Conservation (phyloP, 2,888 invertebrate genomes). For the Pemphredon lugubris region DNA sequence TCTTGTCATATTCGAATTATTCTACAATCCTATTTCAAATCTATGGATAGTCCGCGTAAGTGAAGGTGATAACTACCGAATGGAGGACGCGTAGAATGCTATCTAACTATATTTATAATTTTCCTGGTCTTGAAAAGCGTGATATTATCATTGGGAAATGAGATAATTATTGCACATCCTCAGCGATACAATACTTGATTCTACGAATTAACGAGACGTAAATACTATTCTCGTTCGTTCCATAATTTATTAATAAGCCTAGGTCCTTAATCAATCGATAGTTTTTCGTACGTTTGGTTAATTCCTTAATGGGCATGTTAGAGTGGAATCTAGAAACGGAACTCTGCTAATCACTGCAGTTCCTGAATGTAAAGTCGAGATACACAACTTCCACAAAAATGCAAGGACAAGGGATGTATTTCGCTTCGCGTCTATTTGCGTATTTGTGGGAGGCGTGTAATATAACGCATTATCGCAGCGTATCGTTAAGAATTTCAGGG, state of each 20-base stretch:
- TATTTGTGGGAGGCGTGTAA: neutral
- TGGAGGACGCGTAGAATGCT: neutral
- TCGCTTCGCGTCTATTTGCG: neutral
- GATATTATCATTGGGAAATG: neutral
- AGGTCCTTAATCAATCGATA: no score
- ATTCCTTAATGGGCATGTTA: no score
- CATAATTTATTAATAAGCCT: no score
- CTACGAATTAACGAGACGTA: no score
- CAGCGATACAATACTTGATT: no score
- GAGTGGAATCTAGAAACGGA: neutral
- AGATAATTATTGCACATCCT: neutral
- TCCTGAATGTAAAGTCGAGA: neutral
- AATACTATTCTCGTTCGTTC: no score
- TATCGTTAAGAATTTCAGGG: constrained; percentile 22
- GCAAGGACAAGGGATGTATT: neutral
- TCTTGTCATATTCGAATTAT: no score
- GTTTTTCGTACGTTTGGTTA: no score
- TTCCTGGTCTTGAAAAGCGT: neutral
- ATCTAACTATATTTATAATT: neutral
- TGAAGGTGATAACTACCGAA: neutral
- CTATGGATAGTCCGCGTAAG: no score
- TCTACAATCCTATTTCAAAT: no score
- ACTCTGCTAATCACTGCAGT: neutral
- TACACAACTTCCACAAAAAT: neutral
- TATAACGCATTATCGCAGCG: constrained; percentile 8